Base-by-base conservation (phyloP, 2,888 invertebrate genomes). In the Phalera bucephala region DNA sequence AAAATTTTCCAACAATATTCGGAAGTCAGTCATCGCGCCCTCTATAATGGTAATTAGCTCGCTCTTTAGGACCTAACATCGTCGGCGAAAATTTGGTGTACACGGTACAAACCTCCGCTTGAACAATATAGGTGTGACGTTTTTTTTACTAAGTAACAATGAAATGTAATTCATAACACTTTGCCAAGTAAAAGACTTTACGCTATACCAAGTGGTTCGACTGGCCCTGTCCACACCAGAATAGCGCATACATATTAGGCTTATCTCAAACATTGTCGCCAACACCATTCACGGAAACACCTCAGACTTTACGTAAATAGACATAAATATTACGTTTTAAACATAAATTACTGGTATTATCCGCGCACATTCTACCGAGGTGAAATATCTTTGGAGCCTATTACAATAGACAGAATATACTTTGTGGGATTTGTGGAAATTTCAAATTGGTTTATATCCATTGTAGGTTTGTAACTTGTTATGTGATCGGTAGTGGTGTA, bases 281-380 rank as follows among this genome's bases (percentile, higher is more conserved):
- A 48, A 52, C 53, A 44, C 34, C 54, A 53, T 61, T 60, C 62
- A 64, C 74, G 76, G 76, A 75, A 75, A 75, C 52, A 64, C 60
- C 62, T 47, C 61, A 66, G 63, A 65, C 61, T 65, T 69, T 70
- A 70, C 64, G 69, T 67, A 73, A 75, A 73, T 68, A 72, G 57
- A 71, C 69, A 61, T 67, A 70, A 72, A 72, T 72, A 72, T 64
- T 62, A 52, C 49, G 56, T 68, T 68, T 63, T 52, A 48, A 66
- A 68, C 72, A 70, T 73, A 72, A 71, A 73, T 72, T 62, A 68
- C 53, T 54, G 41, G 44, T 51, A 51, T 58, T 59, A 47, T 49
- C 43, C 44, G 39, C 34, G 11, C 29, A 19, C 29, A 9, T 29
- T 29, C 15, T 17, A 17, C n/a, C 27, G 27, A 29, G 29, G 29